Conservation (phyloP, 2,888 invertebrate genomes). For the Acanthosepion pharaonis region DNA sequence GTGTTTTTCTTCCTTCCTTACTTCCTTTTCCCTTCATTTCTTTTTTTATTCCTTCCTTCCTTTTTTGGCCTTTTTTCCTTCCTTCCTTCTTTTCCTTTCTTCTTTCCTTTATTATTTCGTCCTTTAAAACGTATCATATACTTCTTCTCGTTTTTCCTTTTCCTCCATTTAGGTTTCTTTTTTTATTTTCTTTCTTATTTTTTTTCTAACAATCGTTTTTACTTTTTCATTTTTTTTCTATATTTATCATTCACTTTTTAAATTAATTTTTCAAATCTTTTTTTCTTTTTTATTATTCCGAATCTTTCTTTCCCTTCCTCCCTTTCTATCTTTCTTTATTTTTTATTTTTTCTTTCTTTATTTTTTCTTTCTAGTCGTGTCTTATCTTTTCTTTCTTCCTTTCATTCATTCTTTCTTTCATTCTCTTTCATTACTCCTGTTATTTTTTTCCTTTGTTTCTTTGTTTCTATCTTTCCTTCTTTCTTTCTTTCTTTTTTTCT, state of each 20-base stretch:
- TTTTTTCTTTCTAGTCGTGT: background rate
- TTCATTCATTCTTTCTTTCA: background rate
- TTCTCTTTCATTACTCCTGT: background rate
- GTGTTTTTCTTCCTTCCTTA: too few species aligned
- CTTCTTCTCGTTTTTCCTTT: background rate
- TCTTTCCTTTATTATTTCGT: background rate
- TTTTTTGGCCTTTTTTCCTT: background rate
- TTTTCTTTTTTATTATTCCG: too few species aligned
- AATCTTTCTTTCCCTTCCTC: background rate
- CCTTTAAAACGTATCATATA: too few species aligned
- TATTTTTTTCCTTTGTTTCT: background rate
- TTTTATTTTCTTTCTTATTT: background rate
- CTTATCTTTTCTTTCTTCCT: background rate
- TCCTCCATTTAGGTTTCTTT: background rate
- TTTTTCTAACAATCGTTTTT: too few species aligned
- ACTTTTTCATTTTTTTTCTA: background rate
- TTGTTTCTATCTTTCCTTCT: background rate
- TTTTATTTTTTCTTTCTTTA: background rate
- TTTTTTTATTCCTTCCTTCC: fast-evolving
- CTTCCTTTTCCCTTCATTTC: too few species aligned
- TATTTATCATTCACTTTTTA: background rate
- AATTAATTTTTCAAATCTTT: too few species aligned
- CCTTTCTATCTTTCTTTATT: background rate
- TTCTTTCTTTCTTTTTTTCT: background rate
- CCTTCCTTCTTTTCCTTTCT: background rate